Percentiles rank a stretch among this genome's conserved stretches.
Conservation (phyloP, 2,113 vertebrate species). For the Protobothrops mucrosquamatus region DNA sequence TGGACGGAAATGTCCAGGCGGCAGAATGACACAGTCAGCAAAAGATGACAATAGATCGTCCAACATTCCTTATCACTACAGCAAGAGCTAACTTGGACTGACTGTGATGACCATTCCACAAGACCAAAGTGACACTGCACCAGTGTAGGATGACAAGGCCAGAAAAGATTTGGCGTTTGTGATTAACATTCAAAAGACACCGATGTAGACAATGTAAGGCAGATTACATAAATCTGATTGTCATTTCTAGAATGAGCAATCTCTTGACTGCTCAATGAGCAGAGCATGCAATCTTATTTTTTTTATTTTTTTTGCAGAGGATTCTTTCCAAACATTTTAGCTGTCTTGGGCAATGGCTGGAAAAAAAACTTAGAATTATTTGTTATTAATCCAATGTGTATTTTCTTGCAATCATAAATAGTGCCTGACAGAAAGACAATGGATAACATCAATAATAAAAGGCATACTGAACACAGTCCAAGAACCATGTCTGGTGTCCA, state of each 20-base stretch:
- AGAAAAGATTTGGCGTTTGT: constrained; percentile 42
- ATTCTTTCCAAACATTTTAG: rapidly evolving
- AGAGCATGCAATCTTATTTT: not conserved
- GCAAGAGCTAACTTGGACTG: constrained; percentile 1
- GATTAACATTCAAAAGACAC: constrained; percentile 25
- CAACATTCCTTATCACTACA: constrained; percentile 15
- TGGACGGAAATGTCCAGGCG: constrained; percentile 48
- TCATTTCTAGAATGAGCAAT: constrained; percentile 4
- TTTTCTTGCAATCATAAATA: not conserved
- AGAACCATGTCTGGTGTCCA: not conserved
- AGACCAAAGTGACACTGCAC: constrained; percentile 39
- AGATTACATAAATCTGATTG: constrained; percentile 46
- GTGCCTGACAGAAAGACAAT: not conserved
- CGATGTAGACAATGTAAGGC: constrained; percentile 41
- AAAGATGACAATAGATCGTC: constrained; percentile 24
- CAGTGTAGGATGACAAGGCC: constrained; percentile 20
- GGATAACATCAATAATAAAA: not conserved
- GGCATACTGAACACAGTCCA: not conserved
- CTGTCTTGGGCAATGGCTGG: not conserved
- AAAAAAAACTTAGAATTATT: not conserved
- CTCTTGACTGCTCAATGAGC: constrained; percentile 3
- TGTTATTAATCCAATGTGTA: not conserved
- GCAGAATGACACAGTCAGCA: constrained; percentile 58
- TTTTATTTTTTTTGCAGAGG: not conserved
- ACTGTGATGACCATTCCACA: constrained; percentile 32